Evolutionary conservation across 2,113 vertebrate genomes (phyloP), one percentile per base, ranked within the genome.

Genomic region (Psilopogon haemacephalus): DNA sequence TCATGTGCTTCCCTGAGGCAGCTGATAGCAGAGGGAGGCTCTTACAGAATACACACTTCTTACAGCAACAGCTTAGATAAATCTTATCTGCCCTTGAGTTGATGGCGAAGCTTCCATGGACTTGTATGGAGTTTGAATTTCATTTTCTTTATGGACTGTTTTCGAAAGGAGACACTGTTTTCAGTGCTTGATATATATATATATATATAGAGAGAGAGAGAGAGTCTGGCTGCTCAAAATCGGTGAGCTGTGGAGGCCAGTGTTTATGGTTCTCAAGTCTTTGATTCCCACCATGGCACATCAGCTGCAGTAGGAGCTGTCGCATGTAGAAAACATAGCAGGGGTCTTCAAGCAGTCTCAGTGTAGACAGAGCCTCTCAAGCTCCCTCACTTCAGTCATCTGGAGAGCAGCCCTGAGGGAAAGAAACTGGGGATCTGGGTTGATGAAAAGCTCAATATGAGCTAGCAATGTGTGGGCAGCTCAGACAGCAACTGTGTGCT

Each of bases 121-220:
- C 33, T 85, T 35, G 26, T 15, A 11, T 12, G 17, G 40, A 93
- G 35, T 24, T 62, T 56, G 65, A 48, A 42, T 86, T 74, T 74
- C 48, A 8, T 23, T 42, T 5, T 46, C 1, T 69, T 82, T 62
- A 5, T 0, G 0, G 37, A 12, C 59, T 30, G 46, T 44, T 79
- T 67, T 40, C 46, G 4, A 11, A 86, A 59, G 73, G 33, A 26
- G 28, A 30, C 0, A 2, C 30, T 74, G 18, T 33, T 80, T 80
- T 42, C 9, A 3, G 42, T 59, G 16, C 30, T 2, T 2, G 26
- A 4, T 9, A 2, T 58, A 2, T 14, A 7, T 12, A 1, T 64
- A 3, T 14, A 16, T 40, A 40, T 11, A 40, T 5, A 23, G 20
- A 50, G 32, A 32, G 18, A 40, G 40, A 40, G 10, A 23, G 20